phyloP scores from a whole-genome alignment of 2,797 vertebrate genomes.

The Serranus cabrilla region DNA sequence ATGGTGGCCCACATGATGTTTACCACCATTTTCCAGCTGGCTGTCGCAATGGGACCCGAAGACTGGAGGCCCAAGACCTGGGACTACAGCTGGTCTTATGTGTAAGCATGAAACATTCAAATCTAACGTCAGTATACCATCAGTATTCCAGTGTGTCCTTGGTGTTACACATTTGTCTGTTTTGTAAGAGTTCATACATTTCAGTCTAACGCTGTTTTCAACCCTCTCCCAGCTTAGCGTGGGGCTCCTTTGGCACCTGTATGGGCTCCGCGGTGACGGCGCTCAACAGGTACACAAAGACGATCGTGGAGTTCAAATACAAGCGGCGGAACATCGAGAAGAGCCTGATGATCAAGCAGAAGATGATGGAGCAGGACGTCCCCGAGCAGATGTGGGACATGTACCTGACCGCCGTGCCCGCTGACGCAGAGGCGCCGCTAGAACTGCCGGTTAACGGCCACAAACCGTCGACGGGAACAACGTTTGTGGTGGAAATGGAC shows the following conservation, averaged over 20 bases:
- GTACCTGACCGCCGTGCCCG: slow-evolving; percentile 83
- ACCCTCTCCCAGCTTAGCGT: slow-evolving; percentile 86
- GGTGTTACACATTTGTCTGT: no score
- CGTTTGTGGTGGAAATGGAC: slow-evolving; percentile 74
- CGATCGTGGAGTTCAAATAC: slow-evolving; percentile 90
- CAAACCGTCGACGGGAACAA: slow-evolving; percentile 72
- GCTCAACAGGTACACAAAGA: slow-evolving; percentile 91
- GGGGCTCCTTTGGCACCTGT: slow-evolving; percentile 92
- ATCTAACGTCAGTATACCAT: no score
- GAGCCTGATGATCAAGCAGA: slow-evolving; percentile 87
- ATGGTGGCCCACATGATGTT: slow-evolving; percentile 92
- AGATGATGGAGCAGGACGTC: slow-evolving; percentile 79
- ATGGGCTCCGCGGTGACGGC: slow-evolving; percentile 91
- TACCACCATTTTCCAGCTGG: slow-evolving; percentile 93
- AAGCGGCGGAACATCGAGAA: slow-evolving; percentile 89
- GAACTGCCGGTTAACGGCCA: slow-evolving; percentile 77
- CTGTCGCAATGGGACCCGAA: slow-evolving; percentile 91
- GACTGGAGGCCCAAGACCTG: slow-evolving; percentile 94
- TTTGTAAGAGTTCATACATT: no score
- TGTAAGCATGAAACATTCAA: no score
- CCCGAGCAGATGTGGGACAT: slow-evolving; percentile 88
- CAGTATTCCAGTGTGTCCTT: no score
- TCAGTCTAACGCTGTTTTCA: neutral
- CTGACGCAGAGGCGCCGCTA: slow-evolving; percentile 59
- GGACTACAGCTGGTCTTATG: slow-evolving; percentile 95